Evolutionary conservation across 2,113 vertebrate species (phyloP), one percentile per base, ranked within the genome.

Genomic region (Pelusios castaneus): DNA sequence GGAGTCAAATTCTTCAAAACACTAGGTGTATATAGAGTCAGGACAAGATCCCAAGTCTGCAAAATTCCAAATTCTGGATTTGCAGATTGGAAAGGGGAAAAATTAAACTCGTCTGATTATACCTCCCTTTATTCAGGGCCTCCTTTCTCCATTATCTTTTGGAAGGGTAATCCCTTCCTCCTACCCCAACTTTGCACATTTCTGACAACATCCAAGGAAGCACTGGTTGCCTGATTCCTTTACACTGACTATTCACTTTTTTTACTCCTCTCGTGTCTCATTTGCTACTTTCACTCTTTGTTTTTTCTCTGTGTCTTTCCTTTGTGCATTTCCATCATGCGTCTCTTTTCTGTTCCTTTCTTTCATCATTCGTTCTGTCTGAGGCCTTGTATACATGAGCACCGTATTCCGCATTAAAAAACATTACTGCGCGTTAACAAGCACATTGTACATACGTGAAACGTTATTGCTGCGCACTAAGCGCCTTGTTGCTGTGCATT

Each of bases 51-150:
- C 91, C 87, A 89, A 21, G 19, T 6, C 45, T 70, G 51, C 31
- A 81, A 76, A 85, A 27, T 14, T 38, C 21, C 91, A 79, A 90
- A 79, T 2, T 5, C 12, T 22, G 75, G 3, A 2, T 56, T 81
- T 80, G 12, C 79, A 89, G 85, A 81, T 47, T 78, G 85, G 16
- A 82, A 93, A 2, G 43, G 70, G 38, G n/a, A 41, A 87, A 60
- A 90, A 90, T 47, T 55, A 10, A 38, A 13, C 76, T 81, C 87
- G 4, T 83, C 91, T 79, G 56, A 58, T 73, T 52, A 51, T 6
- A 12, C 85, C 11, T 6, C 73, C 88, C 7, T 60, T 84, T 49
- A 21, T 89, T 8, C 10, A 79, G 88, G 78, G 29, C 10, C 49
- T 13, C 47, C 47, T 11, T 49, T 49, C 47, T n/a, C n/a, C n/a